Evolutionary conservation across 2,797 vertebrate genomes (phyloP).

Genomic region (Leptodactylus fallax): DNA sequence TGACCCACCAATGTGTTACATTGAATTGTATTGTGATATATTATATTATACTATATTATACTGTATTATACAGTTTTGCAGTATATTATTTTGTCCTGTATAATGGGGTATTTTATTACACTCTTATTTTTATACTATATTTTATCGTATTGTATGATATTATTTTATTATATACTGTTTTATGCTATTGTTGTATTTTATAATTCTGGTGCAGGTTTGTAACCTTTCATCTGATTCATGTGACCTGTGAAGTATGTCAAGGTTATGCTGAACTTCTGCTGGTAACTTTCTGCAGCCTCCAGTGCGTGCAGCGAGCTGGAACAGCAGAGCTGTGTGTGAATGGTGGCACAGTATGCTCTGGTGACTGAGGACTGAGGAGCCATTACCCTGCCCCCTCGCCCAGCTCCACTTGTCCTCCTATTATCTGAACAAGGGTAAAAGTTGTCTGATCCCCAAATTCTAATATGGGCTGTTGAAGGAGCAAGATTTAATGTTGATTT

Average conservation of each 20-base stretch:
- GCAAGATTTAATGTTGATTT: background rate
- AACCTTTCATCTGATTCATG: background rate
- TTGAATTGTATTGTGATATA: background rate
- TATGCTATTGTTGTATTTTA: background rate
- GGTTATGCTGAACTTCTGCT: background rate
- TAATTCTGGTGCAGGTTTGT: background rate
- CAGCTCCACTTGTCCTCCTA: constrained; percentile 36
- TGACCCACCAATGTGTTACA: too few species aligned
- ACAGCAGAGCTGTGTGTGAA: background rate
- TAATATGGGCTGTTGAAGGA: background rate
- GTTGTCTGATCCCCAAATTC: constrained; percentile 14
- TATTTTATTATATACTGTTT: background rate
- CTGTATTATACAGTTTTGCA: too few species aligned
- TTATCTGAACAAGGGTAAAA: constrained; percentile 18
- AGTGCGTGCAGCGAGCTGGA: background rate
- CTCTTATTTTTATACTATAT: too few species aligned
- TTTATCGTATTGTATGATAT: background rate
- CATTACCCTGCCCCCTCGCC: constrained; percentile 6
- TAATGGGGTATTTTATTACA: background rate
- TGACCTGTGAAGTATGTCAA: background rate
- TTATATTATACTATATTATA: background rate
- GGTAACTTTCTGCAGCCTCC: background rate
- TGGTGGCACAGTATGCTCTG: background rate
- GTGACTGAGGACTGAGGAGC: background rate
- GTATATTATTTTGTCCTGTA: too few species aligned